Base-by-base conservation (phyloP, 2,797 vertebrate genomes). In the Muraenolepis orangiensis region DNA sequence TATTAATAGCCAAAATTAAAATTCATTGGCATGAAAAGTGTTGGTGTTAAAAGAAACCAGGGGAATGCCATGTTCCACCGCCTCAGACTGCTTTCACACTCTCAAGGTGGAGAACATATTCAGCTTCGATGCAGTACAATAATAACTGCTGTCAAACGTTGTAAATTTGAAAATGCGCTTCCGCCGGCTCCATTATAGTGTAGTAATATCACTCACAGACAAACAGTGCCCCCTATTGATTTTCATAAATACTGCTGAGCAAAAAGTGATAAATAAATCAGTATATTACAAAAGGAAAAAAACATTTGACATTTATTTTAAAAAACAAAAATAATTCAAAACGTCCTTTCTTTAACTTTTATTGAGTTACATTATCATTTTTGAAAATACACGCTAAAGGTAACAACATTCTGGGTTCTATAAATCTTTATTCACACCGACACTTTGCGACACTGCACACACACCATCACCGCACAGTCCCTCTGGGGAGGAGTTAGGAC, bases 191-290 rank as follows among this genome's bases (percentile, higher is more conserved):
- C 13, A 64, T 64, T 64, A 57, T 57, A 30, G 14, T 67, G 66
- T 2, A 30, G 23, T 26, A 26, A 67, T 31, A 31, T 66, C 75
- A 85, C 84, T 75, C 69, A 72, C 78, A 77, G 84, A 84, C 89
- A 77, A 85, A 91, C 79, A 90, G 82, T 71, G 76, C 90, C 89
- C 90, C 86, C 90, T 79, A 72, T 78, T 78, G 89, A 61, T 20
- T 26, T 71, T 42, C n/a, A 40, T 42, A 13, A 29, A 67, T 8
- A 20, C 66, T 67, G 28, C 30, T 4, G 6, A 67, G 29, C 30
- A 67, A 67, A 67, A 34, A 64, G 26, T 0, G 10, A 64, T 61
- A 11, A 64, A 26, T 1, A 64, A n/a, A 10, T 26, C n/a, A 64
- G 57, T 64, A 26, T 26, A 12, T n/a, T 26, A 23, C 57, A 64